Conservation (phyloP, 2,113 vertebrate genomes). For the Clarias batrachus region DNA sequence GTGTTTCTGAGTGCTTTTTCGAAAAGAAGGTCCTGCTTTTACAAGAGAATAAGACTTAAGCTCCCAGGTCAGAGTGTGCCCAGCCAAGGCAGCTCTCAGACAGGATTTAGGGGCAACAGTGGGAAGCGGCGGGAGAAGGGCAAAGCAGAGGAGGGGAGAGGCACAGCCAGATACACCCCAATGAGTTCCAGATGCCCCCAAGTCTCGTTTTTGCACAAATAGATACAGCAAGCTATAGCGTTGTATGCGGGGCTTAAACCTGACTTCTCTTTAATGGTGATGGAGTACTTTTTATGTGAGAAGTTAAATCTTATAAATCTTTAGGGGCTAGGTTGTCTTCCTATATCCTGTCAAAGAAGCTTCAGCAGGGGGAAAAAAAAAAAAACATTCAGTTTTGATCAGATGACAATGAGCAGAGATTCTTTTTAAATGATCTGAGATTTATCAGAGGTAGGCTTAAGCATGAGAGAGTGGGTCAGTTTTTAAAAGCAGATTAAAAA, state of each 20-base stretch:
- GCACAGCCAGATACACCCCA: conserved; percentile 74
- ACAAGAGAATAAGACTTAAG: conserved; percentile 93
- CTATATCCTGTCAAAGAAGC: conserved; percentile 58
- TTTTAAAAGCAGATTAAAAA: conserved; percentile 55
- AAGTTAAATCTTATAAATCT: conserved; percentile 72
- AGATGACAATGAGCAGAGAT: conserved; percentile 55
- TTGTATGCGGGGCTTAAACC: conserved; percentile 63
- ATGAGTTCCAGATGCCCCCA: conserved; percentile 87
- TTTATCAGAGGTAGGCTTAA: conserved; percentile 52
- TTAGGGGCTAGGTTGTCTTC: conserved; percentile 54
- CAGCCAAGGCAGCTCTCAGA: conserved; percentile 72
- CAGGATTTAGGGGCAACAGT: conserved; percentile 80
- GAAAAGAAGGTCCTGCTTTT: conserved; percentile 81
- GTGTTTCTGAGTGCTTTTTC: conserved; percentile 82
- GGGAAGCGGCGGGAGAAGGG: conserved; percentile 77
- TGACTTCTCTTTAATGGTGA: conserved; percentile 72
- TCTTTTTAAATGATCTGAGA: conserved; percentile 57
- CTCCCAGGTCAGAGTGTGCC: conserved; percentile 74
- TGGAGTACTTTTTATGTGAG: conserved; percentile 73
- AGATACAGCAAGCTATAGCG: conserved; percentile 64
- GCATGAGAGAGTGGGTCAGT: conserved; percentile 21
- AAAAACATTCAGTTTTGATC: conserved; percentile 51
- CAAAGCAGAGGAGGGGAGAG: conserved; percentile 71
- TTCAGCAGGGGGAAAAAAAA: conserved; percentile 47
- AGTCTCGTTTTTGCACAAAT: conserved; percentile 63